Percentiles rank a stretch among this genome's conserved stretches.
Evolutionary conservation across 2,888 invertebrate species (phyloP).

Genomic region (Eupithecia abbreviata): DNA sequence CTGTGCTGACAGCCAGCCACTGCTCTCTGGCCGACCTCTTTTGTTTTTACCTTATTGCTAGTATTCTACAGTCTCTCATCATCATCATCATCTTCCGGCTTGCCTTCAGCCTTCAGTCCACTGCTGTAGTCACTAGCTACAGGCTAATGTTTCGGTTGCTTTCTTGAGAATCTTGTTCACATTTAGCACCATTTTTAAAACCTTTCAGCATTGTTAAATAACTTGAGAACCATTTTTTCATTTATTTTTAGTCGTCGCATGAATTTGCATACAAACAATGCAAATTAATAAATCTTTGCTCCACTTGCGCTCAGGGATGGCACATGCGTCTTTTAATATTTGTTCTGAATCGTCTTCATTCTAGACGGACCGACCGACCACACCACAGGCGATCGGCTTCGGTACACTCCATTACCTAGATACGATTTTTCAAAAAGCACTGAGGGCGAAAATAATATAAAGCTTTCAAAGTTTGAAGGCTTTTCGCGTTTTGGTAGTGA

Average conservation of each 20-base stretch:
- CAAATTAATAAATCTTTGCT: conserved; percentile 35
- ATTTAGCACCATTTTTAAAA: neutral
- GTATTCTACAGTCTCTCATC: no score
- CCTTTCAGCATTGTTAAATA: neutral
- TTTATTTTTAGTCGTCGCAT: conserved; percentile 32
- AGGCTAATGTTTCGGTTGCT: neutral
- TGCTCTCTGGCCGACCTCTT: neutral
- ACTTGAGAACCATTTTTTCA: conserved; percentile 3
- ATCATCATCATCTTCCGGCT: no score
- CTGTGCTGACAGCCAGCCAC: neutral
- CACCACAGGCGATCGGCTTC: no score
- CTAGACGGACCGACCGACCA: no score
- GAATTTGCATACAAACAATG: conserved; percentile 43
- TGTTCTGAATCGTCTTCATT: neutral
- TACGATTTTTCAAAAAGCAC: no score
- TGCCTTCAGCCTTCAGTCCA: no score
- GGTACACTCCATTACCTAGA: no score
- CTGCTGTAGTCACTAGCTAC: no score
- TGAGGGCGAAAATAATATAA: no score
- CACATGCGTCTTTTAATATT: neutral
- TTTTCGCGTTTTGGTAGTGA: no score
- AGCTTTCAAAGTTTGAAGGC: no score
- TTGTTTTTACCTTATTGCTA: neutral
- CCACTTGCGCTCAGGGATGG: conserved; percentile 32
- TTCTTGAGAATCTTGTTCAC: neutral